These are phyloP conservation scores for Promerops cafer DNA, from an alignment of 2,113 vertebrate species.

Conservation along the genomic window DNA sequence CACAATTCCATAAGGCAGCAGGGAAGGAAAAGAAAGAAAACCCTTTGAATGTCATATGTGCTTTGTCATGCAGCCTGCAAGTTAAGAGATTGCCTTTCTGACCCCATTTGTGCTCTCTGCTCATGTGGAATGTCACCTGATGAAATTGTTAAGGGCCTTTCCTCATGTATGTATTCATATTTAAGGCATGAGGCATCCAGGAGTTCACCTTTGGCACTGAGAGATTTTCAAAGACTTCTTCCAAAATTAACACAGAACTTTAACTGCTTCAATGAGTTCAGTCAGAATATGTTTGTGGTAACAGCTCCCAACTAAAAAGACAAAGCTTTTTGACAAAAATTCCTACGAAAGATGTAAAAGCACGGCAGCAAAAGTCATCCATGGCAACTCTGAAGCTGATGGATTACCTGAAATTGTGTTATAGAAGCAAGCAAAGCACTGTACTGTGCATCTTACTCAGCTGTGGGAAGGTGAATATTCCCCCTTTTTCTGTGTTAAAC, in stretches of 20 bases:
- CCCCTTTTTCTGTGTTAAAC: background rate
- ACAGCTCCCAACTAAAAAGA: background rate
- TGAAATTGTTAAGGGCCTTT: background rate
- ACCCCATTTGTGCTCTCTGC: background rate
- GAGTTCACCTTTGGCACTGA: background rate
- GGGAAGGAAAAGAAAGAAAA: background rate
- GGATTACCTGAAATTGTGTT: background rate
- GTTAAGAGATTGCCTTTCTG: background rate
- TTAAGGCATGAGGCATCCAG: background rate
- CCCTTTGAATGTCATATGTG: background rate
- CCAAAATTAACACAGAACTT: background rate
- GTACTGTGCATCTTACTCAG: background rate
- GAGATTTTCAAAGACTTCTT: background rate
- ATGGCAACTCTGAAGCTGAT: background rate
- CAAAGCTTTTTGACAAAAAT: background rate
- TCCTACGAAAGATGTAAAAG: background rate
- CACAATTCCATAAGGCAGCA: background rate
- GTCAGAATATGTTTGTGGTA: background rate
- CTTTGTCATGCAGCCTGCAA: background rate
- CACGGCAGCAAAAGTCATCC: background rate
- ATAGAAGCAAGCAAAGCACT: background rate
- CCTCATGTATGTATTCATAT: background rate
- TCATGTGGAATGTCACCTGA: background rate
- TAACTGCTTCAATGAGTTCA: background rate
- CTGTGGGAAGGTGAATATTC: background rate